Percentiles rank a stretch among this genome's conserved stretches.
Conservation (phyloP, 2,113 vertebrate species). For the Hirundichthys speculiger region DNA sequence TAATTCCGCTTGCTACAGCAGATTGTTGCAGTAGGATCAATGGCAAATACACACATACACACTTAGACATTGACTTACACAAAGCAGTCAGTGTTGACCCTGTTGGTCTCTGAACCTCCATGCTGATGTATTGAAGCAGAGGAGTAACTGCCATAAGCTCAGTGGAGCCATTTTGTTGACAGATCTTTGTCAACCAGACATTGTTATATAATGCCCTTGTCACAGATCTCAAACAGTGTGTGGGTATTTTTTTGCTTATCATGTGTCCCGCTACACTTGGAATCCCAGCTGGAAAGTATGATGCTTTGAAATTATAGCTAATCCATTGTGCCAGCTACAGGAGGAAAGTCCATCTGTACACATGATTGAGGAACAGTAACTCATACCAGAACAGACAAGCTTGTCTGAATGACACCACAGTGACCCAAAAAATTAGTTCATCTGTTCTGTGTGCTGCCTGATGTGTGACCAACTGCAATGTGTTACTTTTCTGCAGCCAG, state of each 20-base stretch:
- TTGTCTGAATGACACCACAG: constrained; percentile 15
- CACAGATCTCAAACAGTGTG: constrained; percentile 35
- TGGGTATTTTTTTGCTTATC: constrained; percentile 29
- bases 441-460: neutral
- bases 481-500: constrained; percentile 10
- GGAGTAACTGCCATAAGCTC: constrained; percentile 24
- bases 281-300: constrained; percentile 52
- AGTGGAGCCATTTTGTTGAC: constrained; percentile 43
- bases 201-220: constrained; percentile 50
- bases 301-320: constrained; percentile 63
- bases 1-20: constrained; percentile 20
- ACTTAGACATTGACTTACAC: no score
- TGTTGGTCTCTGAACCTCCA: constrained; percentile 34
- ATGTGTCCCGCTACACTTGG: constrained; percentile 31
- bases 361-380: constrained; percentile 15
- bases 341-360: constrained; percentile 20
- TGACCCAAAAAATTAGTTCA: constrained; percentile 5
- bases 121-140: constrained; percentile 30
- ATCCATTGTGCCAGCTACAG: constrained; percentile 38
- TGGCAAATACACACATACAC: constrained; percentile 14
- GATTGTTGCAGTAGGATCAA: neutral
- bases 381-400: constrained; percentile 40
- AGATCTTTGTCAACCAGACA: constrained; percentile 53
- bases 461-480: constrained; percentile 3
- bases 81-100: constrained; percentile 24